phyloP scores from a whole-genome alignment of 2,888 invertebrate species.

The Anarsia innoxiella region DNA sequence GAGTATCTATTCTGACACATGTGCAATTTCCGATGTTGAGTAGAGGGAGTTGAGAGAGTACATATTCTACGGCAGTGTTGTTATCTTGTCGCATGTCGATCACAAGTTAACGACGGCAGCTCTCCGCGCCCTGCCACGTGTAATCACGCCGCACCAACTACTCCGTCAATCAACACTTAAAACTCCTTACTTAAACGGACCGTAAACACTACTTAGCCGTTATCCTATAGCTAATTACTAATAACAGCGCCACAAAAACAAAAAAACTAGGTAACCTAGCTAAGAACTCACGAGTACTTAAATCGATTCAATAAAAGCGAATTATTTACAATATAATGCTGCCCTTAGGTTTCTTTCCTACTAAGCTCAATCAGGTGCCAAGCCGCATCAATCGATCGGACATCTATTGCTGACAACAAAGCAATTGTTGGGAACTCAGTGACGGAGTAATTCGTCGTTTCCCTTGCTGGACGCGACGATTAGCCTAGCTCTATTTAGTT shows the following conservation, averaged over 20 bases:
- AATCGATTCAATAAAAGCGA: too few relatives aligned
- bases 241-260: too few relatives aligned
- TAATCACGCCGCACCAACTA: slow-evolving; percentile 36
- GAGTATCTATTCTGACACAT: too few relatives aligned
- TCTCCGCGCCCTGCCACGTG: slow-evolving; percentile 40
- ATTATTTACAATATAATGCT: too few relatives aligned
- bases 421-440: slow-evolving; percentile 62
- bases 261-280: too few relatives aligned
- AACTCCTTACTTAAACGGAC: too few relatives aligned
- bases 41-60: too few relatives aligned
- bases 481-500: slow-evolving; percentile 71
- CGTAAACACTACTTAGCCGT: too few relatives aligned
- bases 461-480: slow-evolving; percentile 70
- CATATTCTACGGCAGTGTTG: neutral
- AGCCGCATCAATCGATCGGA: slow-evolving; percentile 35
- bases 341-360: slow-evolving; percentile 7
- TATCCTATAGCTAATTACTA: too few relatives aligned
- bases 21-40: too few relatives aligned
- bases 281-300: too few relatives aligned
- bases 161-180: slow-evolving; percentile 29
- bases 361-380: slow-evolving; percentile 29
- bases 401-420: slow-evolving; percentile 47
- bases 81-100: slow-evolving; percentile 36
- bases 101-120: slow-evolving; percentile 43
- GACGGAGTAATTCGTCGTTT: slow-evolving; percentile 72